Base-by-base conservation (phyloP, 2,797 vertebrate species). In the Anolis apletophallus region DNA sequence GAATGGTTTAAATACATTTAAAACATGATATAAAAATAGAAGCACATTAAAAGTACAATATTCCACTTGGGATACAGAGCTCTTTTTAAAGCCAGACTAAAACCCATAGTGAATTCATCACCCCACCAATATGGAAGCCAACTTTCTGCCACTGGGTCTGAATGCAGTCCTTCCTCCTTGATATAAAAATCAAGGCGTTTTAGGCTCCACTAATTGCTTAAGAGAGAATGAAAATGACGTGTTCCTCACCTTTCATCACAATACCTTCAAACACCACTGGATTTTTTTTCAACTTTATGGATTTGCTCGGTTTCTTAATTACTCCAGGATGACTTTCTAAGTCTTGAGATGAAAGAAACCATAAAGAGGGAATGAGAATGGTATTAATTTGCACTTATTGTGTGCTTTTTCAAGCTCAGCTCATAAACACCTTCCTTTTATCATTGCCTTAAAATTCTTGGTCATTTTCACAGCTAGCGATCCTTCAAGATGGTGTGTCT, bases 321-420 rank as follows among this genome's bases (percentile, higher is more conserved):
- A 69, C 68, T 67, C 40, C 23, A 79, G 75, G 21, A 17, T 14
- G 50, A 36, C 83, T 71, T 72, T 61, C 76, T 64, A 34, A 55
- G 61, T 32, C 57, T 10, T 61, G 68, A 19, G 85, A 83, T 77
- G 73, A 83, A 82, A 83, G 73, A 34, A 55, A 19, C 29, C 52
- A 71, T 14, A 61, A 87, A 82, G 0, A 0, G 0, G 0, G 36
- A 87, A 83, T 17, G 46, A 14, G 36, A 61, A 73, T 73, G 83
- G 85, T 85, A 81, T 89, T 93, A 91, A 91, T 94, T 91, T 94
- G 84, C 87, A 83, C 23, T 50, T 87, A 81, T 81, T 72, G 80
- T 78, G 54, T 0, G 0, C 26, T 85, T 89, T 91, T 32, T 54
- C 82, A 89, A 91, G 85, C 76, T 74, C 59, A 83, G 77, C 68